Evolutionary conservation across 2,113 vertebrate species (phyloP), one percentile per base, ranked within the genome.

Genomic region (Phylloscopus whistleri): DNA sequence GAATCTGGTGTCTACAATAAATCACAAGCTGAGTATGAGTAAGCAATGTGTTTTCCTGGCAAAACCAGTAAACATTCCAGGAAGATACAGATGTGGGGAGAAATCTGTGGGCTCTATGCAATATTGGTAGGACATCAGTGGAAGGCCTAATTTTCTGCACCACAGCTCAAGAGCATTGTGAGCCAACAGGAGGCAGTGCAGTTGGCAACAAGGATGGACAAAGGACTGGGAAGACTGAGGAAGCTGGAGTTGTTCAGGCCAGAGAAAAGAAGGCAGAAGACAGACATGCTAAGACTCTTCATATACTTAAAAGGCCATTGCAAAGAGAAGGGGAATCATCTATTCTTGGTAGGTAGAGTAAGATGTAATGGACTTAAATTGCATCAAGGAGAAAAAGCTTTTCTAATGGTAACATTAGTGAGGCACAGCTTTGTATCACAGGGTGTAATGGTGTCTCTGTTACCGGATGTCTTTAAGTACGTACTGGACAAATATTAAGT

Each of bases 321-420:
- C 78, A 86, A 67, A 94, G 83, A 86, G 56, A 69, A 58, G 24
- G 53, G 39, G 28, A 92, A 70, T 86, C 16, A 64, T 90, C 75
- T 91, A 5, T 88, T 77, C 51, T 62, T 70, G n/a, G 55, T 90
- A 64, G 74, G 41, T 66, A 77, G 43, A 39, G 46, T 84, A 90
- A 86, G 76, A 80, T 83, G 44, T 96, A 95, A 96, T 93, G 85
- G 90, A 41, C 83, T 67, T 90, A 92, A 90, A 95, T 92, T 92
- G 80, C 79, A 86, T 92, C 83, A 92, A 43, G 68, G 51, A 93
- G 43, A 44, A 81, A 94, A 93, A 80, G 88, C 79, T 67, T 86
- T 93, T 93, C 87, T 95, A 77, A 92, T 92, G 88, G 83, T 77
- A 67, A 86, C 83, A 84, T 97, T 90, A 97, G 83, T 48, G 90